phyloP scores from a whole-genome alignment of 2,888 invertebrate genomes.

The Conomelus anceps region DNA sequence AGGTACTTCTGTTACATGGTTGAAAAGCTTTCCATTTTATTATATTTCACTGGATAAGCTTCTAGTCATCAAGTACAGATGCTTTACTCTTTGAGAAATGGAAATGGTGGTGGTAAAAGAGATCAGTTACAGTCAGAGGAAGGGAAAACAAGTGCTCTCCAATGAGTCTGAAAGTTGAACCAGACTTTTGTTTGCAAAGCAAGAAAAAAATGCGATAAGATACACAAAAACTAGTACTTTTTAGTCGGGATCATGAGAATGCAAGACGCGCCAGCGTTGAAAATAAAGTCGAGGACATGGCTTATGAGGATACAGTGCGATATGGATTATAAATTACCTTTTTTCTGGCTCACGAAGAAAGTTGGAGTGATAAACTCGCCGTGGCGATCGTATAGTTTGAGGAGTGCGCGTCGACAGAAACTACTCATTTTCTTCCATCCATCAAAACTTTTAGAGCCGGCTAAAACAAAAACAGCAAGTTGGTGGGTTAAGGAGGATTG shows the following conservation, averaged over 20 bases:
- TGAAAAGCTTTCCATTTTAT: too few species aligned
- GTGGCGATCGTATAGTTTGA: background rate
- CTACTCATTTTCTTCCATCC: background rate
- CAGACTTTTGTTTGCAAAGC: background rate
- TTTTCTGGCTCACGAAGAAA: background rate
- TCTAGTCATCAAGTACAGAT: too few species aligned
- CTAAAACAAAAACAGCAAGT: background rate
- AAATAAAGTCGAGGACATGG: background rate
- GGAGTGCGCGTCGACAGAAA: background rate
- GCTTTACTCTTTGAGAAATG: too few species aligned
- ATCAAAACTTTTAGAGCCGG: background rate
- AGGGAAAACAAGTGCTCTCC: background rate
- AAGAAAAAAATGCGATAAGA: background rate
- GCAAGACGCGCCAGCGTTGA: background rate
- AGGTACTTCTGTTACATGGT: too few species aligned
- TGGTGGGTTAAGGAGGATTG: too few species aligned
- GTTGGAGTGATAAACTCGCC: background rate
- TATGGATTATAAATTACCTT: background rate
- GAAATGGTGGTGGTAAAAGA: background rate
- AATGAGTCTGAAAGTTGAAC: background rate
- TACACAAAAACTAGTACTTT: background rate
- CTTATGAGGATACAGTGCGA: background rate
- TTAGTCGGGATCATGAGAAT: background rate
- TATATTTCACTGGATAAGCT: too few species aligned
- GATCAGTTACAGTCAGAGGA: too few species aligned